Evolutionary conservation across 2,113 vertebrate species (phyloP).

Genomic region (Gila orcuttii): DNA sequence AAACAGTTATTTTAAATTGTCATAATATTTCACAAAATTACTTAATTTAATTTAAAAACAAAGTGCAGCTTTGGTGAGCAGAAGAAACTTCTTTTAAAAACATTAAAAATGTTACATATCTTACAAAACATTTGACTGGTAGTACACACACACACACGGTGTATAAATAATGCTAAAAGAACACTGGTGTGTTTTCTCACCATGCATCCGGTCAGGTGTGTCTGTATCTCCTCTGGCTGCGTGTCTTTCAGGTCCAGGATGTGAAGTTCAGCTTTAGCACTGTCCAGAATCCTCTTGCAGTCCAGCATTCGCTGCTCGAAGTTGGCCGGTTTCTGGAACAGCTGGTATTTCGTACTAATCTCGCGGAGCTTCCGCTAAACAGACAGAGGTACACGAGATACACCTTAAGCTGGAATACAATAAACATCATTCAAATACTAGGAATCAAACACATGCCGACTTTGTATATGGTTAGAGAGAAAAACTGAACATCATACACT

Average conservation of each 20-base stretch:
- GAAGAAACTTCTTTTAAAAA: no score
- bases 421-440: background rate
- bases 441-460: background rate
- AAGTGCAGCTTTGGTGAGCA: no score
- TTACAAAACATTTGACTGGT: no score
- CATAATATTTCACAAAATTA: no score
- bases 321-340: slow-evolving; percentile 98
- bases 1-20: no score
- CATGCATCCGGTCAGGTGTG: slow-evolving; percentile 90
- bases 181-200: slow-evolving; percentile 69
- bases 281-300: slow-evolving; percentile 88
- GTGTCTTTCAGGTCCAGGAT: slow-evolving; percentile 84
- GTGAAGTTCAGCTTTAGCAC: slow-evolving; percentile 87
- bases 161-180: background rate
- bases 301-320: slow-evolving; percentile 98
- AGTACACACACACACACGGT: background rate
- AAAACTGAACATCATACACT: background rate
- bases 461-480: background rate
- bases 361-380: slow-evolving; percentile 92
- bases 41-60: no score
- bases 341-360: slow-evolving; percentile 94
- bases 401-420: background rate
- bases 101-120: no score
- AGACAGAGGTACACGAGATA: background rate
- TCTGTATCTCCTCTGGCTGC: slow-evolving; percentile 88